These are phyloP conservation scores for Moxostoma hubbsi DNA, from an alignment of 2,797 vertebrate species.

Conservation along the genomic window DNA sequence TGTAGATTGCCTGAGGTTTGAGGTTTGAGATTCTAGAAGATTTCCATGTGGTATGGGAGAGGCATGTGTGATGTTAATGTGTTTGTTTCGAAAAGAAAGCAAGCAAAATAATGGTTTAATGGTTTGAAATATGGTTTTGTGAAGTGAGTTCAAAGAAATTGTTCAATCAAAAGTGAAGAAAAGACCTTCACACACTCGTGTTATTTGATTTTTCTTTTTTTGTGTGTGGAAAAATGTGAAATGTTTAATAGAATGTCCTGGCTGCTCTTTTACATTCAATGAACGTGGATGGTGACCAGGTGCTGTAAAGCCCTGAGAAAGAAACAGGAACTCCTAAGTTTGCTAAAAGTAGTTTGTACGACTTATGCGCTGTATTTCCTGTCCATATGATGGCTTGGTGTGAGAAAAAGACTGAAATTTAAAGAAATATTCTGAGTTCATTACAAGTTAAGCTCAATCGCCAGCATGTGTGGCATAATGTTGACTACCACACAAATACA, in stretches of 20 bases:
- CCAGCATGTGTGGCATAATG: too few relatives aligned
- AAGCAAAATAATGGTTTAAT: not conserved
- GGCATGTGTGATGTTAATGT: not conserved
- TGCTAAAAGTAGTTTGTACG: too few relatives aligned
- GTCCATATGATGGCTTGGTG: too few relatives aligned
- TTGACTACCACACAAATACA: too few relatives aligned
- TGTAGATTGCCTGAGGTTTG: slow-evolving; percentile 50
- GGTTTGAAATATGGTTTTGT: not conserved
- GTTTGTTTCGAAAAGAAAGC: not conserved
- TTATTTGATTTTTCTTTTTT: too few relatives aligned
- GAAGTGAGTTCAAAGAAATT: not conserved
- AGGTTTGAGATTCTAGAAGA: slow-evolving; percentile 1
- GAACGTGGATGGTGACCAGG: not conserved
- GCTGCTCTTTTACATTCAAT: not conserved
- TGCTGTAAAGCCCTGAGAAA: not conserved
- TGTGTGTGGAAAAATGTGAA: not conserved
- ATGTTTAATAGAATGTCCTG: not conserved
- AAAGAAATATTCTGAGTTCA: too few relatives aligned
- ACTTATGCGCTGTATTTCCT: too few relatives aligned
- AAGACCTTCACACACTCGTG: not conserved
- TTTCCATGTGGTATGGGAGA: not conserved
- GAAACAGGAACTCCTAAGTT: too few relatives aligned
- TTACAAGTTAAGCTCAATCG: too few relatives aligned
- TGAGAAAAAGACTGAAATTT: too few relatives aligned
- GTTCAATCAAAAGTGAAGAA: not conserved